phyloP scores from a whole-genome alignment of 2,797 vertebrate species.

The Periophthalmus magnuspinnatus region DNA sequence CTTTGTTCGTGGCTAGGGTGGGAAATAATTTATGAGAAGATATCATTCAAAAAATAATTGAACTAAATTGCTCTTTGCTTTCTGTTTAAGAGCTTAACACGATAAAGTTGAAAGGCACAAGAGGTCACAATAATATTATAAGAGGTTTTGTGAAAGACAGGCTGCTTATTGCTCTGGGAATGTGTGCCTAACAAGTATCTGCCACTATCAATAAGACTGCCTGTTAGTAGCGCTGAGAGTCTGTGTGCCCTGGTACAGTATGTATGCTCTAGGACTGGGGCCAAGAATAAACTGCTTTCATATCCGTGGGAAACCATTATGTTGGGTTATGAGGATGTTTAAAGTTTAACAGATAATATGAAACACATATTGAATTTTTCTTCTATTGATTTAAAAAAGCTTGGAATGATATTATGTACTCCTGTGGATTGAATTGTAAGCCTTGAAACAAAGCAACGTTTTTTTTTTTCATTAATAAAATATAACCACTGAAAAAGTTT shows the following conservation, averaged over 20 bases:
- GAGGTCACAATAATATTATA: constrained; percentile 12
- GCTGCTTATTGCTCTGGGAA: constrained; percentile 26
- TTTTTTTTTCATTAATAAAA: neutral
- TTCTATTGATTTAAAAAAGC: constrained; percentile 4
- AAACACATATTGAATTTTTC: constrained; percentile 1
- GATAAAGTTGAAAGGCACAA: neutral
- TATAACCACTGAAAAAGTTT: neutral
- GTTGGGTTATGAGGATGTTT: constrained; percentile 14
- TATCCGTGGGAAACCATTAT: constrained; percentile 28
- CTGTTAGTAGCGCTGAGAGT: constrained; percentile 21
- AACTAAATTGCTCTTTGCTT: constrained; percentile 2
- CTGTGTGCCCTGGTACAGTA: constrained; percentile 13
- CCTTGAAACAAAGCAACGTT: neutral
- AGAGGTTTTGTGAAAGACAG: constrained; percentile 3
- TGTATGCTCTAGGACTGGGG: constrained; percentile 10
- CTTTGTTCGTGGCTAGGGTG: neutral
- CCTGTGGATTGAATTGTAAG: neutral
- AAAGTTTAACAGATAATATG: constrained; percentile 6
- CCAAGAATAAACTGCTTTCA: constrained; percentile 27
- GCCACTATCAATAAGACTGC: constrained; percentile 38
- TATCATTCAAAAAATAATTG: constrained; percentile 16
- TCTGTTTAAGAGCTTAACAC: constrained; percentile 15
- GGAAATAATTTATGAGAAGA: constrained; percentile 3
- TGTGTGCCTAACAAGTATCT: constrained; percentile 33
- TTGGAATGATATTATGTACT: neutral